phyloP scores from a whole-genome alignment of 2,888 invertebrate genomes.

The Bruchidius siliquastri region DNA sequence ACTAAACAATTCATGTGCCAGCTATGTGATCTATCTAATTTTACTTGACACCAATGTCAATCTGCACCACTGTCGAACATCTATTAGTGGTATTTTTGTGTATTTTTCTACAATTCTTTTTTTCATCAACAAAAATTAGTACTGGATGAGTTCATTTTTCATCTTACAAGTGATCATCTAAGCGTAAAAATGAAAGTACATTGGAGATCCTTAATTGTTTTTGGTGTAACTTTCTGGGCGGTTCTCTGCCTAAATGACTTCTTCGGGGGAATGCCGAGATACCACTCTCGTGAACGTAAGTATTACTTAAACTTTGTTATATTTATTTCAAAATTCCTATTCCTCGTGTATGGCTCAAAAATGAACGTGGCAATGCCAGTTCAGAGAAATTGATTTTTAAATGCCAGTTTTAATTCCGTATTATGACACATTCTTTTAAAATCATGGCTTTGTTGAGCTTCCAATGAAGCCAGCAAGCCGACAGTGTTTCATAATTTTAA shows the following conservation, averaged over 20 bases:
- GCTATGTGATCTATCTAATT: background rate
- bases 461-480: too few relatives aligned
- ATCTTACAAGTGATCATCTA: background rate
- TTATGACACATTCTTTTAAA: too few relatives aligned
- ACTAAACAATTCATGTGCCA: too few relatives aligned
- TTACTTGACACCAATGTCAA: constrained; percentile 6
- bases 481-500: too few relatives aligned
- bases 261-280: constrained; percentile 19
- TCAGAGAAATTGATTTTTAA: too few relatives aligned
- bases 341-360: too few relatives aligned
- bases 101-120: constrained; percentile 3
- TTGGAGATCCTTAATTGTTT: constrained; percentile 34
- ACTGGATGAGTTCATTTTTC: constrained; percentile 1
- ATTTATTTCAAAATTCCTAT: too few relatives aligned
- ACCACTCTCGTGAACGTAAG: constrained; percentile 13
- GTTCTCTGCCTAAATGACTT: constrained; percentile 33
- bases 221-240: constrained; percentile 37
- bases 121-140: constrained; percentile 5
- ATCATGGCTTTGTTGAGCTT: too few relatives aligned
- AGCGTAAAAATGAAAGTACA: constrained; percentile 29
- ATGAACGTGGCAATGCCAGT: too few relatives aligned
- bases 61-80: background rate
- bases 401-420: too few relatives aligned
- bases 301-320: background rate
- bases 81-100: constrained; percentile 3